Conservation (phyloP, 2,888 invertebrate species). For the Tipula vernalis region DNA sequence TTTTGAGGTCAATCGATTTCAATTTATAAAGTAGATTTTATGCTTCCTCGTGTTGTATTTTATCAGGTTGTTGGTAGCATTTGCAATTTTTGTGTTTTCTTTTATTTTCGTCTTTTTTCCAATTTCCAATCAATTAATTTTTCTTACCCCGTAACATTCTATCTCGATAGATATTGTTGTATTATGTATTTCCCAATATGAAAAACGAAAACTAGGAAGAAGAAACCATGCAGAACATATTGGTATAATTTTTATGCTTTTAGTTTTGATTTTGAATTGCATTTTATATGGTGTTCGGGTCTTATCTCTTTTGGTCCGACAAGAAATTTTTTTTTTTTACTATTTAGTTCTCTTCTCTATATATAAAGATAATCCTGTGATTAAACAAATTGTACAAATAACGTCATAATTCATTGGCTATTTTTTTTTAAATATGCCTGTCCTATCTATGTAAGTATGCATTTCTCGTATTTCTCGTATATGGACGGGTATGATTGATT, state of each 20-base stretch:
- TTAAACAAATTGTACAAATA: neutral
- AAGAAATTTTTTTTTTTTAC: neutral
- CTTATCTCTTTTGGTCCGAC: neutral
- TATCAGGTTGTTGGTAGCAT: neutral
- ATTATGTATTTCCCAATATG: neutral
- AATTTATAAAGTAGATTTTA: neutral
- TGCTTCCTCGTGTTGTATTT: neutral
- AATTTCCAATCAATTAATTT: conserved; percentile 4
- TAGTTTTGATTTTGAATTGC: neutral
- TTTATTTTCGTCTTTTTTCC: neutral
- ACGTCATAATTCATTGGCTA: neutral
- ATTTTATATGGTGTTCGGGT: neutral
- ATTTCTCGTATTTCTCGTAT: neutral
- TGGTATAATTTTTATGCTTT: neutral
- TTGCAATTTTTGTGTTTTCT: neutral
- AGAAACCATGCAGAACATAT: neutral
- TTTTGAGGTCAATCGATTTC: neutral
- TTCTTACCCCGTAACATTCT: neutral
- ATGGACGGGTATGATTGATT: neutral
- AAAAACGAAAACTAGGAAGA: neutral
- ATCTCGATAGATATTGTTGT: neutral
- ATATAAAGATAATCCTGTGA: neutral
- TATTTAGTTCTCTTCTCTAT: neutral
- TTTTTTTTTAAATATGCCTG: neutral
- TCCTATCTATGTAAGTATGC: neutral